A percentile compares a stretch with the other conserved stretches of the same genome.
Conservation (phyloP, 1,140 invertebrate species). For the Zaprionus lachaisei region DNA sequence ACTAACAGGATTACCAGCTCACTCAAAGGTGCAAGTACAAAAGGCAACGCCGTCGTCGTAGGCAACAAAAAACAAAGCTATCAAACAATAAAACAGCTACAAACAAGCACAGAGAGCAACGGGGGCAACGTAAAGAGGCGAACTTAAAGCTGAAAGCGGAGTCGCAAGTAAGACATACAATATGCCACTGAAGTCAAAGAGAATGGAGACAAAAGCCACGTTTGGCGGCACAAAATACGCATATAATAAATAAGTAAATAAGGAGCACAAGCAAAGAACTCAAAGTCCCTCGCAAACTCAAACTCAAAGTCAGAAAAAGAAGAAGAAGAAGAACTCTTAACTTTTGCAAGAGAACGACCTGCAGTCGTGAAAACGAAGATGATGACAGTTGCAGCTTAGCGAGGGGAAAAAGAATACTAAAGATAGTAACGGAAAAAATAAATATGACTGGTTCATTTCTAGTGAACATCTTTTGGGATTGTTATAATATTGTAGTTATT, state of each 20-base stretch:
- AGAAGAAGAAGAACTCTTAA: not conserved
- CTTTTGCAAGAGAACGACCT: not conserved
- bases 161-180: constrained; percentile 41
- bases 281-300: constrained; percentile 1
- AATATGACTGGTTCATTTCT: not conserved
- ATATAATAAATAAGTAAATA: not conserved
- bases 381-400: constrained; percentile 25
- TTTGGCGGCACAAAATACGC: constrained; percentile 6
- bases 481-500: not conserved
- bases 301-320: not conserved
- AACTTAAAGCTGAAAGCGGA: constrained; percentile 29
- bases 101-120: not conserved
- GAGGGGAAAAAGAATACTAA: not conserved
- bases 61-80: constrained; percentile 25
- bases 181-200: constrained; percentile 43
- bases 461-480: not conserved
- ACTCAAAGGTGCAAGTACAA: constrained; percentile 24
- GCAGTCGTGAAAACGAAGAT: constrained; percentile 12
- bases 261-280: constrained; percentile 20
- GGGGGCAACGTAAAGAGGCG: not conserved
- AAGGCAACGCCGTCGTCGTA: constrained; percentile 9
- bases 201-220: not conserved
- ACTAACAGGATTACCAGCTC: constrained; percentile 56
- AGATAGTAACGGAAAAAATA: not conserved
- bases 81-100: constrained; percentile 56